A percentile compares a stretch with the other conserved stretches of the same genome.
These are phyloP conservation scores for Ciconia stormi DNA, from an alignment of 2,113 vertebrate species.

Conservation along the genomic window DNA sequence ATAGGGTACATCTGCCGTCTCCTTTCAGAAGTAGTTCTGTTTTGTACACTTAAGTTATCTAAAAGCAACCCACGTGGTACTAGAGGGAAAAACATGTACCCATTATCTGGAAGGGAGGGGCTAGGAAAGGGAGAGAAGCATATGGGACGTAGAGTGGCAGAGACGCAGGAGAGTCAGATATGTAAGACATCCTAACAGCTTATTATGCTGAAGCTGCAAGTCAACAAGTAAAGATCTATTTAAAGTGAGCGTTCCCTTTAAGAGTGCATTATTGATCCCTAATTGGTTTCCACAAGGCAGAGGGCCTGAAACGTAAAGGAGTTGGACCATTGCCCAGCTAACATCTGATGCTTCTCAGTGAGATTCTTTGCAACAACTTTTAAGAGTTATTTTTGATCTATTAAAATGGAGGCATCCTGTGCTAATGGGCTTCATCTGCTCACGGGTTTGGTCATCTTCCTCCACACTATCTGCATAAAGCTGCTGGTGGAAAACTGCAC, in stretches of 20 bases:
- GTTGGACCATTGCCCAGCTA: background rate
- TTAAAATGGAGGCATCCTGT: background rate
- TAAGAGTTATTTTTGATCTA: background rate
- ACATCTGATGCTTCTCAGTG: background rate
- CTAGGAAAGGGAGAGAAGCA: background rate
- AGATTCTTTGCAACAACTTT: background rate
- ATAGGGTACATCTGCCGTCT: background rate
- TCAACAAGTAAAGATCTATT: background rate
- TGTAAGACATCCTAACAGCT: background rate
- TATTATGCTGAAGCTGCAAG: background rate
- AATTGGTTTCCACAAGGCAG: background rate
- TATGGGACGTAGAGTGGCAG: background rate
- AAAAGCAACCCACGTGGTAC: background rate
- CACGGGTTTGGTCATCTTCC: background rate
- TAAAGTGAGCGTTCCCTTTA: background rate
- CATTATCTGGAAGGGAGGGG: background rate
- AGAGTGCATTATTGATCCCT: background rate
- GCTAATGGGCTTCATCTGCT: background rate
- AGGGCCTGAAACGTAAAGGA: background rate
- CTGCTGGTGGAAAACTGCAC: background rate
- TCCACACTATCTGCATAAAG: background rate
- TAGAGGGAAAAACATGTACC: background rate
- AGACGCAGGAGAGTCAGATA: background rate
- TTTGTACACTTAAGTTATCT: background rate
- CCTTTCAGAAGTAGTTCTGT: background rate